Evolutionary conservation across 92 coral and sea anemone genomes (phyloP).

Genomic region (Umimayanthus chanpuru): DNA sequence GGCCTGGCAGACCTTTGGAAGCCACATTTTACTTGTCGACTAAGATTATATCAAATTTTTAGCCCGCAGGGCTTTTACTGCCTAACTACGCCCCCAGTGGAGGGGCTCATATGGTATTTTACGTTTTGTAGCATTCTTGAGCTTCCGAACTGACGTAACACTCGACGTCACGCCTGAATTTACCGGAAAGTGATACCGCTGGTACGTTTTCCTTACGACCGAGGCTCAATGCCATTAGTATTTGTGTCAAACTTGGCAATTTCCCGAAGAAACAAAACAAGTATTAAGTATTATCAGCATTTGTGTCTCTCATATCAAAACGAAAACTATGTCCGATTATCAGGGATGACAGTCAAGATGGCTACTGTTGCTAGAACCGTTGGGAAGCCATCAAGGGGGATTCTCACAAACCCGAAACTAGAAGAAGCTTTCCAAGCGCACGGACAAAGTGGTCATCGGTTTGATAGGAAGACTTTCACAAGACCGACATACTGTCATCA

Average conservation of each 20-base stretch:
- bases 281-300: constrained; percentile 5
- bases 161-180: not conserved
- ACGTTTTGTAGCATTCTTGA: too few relatives aligned
- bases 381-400: constrained; percentile 39
- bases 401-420: constrained; percentile 69
- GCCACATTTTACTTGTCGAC: too few relatives aligned
- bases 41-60: too few relatives aligned
- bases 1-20: too few relatives aligned
- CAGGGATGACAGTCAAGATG: constrained; percentile 1
- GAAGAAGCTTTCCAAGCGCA: constrained; percentile 90
- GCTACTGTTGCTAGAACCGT: constrained; percentile 15
- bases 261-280: not conserved
- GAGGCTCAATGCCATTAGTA: not conserved
- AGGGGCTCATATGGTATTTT: too few relatives aligned
- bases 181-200: constrained; percentile 23
- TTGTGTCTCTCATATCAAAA: not conserved
- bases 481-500: constrained; percentile 95
- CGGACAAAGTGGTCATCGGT: constrained; percentile 97
- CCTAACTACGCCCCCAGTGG: too few relatives aligned
- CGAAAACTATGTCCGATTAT: constrained; percentile 3
- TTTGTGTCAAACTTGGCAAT: not conserved
- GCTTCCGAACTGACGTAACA: constrained; percentile 12
- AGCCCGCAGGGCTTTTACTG: too few relatives aligned
- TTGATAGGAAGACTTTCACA: constrained; percentile 75
- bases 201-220: not conserved